phyloP scores from a whole-genome alignment of 2,113 vertebrate species.

The Brachyhypopomus occidentalis region DNA sequence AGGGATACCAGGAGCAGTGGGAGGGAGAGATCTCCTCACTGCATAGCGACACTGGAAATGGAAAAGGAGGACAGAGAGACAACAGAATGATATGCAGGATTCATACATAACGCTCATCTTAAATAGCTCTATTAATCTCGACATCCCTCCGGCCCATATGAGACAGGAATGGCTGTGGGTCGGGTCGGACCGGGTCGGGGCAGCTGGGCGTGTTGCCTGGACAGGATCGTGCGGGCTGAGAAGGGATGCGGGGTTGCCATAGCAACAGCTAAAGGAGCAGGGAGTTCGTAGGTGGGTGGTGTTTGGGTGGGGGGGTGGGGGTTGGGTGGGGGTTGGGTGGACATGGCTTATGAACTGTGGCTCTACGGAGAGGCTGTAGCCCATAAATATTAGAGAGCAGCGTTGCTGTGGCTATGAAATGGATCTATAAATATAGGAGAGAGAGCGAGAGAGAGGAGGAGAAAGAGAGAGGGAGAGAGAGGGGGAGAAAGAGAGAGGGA shows the following conservation, averaged over 20 bases:
- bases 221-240: slow-evolving; percentile 19
- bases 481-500: too few species aligned
- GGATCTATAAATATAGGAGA: slow-evolving; percentile 49
- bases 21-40: slow-evolving; percentile 29
- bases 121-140: slow-evolving; percentile 10
- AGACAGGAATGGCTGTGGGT: slow-evolving; percentile 4
- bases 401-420: slow-evolving; percentile 1
- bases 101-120: slow-evolving; percentile 3
- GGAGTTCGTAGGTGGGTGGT: slow-evolving; percentile 11
- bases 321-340: neutral
- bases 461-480: neutral
- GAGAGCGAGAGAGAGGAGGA: neutral
- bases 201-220: too few species aligned
- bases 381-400: slow-evolving; percentile 58
- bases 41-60: slow-evolving; percentile 1
- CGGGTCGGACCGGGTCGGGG: neutral
- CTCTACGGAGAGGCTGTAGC: slow-evolving; percentile 37
- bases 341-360: slow-evolving; percentile 45
- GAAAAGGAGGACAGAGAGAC: neutral
- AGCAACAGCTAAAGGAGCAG: slow-evolving; percentile 39
- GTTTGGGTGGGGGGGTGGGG: neutral
- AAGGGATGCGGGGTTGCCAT: slow-evolving; percentile 51
- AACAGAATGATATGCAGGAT: neutral
- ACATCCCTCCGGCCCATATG: neutral
- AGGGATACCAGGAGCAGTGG: neutral